Evolutionary conservation across 2,797 vertebrate species (phyloP).

Genomic region (Pseudochirops cupreus): DNA sequence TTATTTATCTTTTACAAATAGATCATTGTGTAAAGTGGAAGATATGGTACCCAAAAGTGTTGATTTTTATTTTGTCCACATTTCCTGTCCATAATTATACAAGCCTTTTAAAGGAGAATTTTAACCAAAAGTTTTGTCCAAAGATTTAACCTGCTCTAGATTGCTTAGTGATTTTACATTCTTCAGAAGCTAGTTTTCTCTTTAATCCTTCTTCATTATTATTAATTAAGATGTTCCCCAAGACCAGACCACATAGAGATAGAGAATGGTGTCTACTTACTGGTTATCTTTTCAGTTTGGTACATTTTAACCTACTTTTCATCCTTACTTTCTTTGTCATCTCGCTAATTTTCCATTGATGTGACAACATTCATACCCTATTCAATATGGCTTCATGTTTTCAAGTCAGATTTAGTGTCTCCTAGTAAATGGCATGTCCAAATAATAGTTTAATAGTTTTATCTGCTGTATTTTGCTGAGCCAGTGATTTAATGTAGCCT

Average conservation of each 20-base stretch:
- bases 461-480: background rate
- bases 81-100: conserved; percentile 7
- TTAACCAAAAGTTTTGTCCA: conserved; percentile 15
- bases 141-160: conserved; percentile 5
- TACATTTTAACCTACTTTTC: background rate
- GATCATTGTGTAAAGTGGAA: conserved; percentile 6
- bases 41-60: conserved; percentile 28
- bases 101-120: conserved; percentile 38
- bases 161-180: conserved; percentile 16
- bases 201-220: background rate
- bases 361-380: background rate
- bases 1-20: background rate
- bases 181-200: conserved; percentile 10
- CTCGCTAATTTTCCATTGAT: background rate
- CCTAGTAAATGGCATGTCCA: background rate
- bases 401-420: background rate
- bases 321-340: background rate
- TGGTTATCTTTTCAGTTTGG: background rate
- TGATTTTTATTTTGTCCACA: conserved; percentile 33
- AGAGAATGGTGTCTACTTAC: background rate
- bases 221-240: background rate
- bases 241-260: background rate
- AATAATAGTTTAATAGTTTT: background rate
- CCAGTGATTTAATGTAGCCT: conserved; percentile 1
- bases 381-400: background rate